Percentiles rank a stretch among this genome's conserved stretches.
These are phyloP conservation scores for Trogon melanurus DNA, from an alignment of 2,113 vertebrate genomes.

Conservation along the genomic window DNA sequence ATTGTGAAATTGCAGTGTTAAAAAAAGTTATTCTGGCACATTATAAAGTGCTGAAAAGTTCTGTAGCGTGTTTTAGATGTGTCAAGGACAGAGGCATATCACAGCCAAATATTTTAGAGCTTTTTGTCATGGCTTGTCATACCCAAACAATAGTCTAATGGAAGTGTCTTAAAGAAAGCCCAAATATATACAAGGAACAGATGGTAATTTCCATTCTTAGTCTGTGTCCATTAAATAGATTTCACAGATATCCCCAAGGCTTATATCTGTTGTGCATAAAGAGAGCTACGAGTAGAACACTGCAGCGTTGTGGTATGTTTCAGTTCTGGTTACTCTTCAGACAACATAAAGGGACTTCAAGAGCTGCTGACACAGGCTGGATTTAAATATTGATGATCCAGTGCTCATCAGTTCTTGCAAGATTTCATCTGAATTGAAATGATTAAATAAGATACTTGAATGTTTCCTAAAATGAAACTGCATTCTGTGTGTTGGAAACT, in stretches of 20 bases:
- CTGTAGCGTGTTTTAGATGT: neutral
- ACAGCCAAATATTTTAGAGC: neutral
- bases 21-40: neutral
- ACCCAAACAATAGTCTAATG: neutral
- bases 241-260: neutral
- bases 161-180: neutral
- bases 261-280: neutral
- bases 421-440: neutral
- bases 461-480: neutral
- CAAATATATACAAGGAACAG: neutral
- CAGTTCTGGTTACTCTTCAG: neutral
- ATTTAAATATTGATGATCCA: neutral
- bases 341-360: neutral
- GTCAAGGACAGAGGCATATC: neutral
- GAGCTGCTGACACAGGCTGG: neutral
- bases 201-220: constrained; percentile 17
- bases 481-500: neutral
- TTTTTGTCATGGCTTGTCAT: neutral
- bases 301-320: fast-evolving
- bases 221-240: neutral
- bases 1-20: neutral
- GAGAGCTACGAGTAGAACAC: neutral
- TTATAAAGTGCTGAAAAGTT: neutral
- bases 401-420: neutral
- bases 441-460: neutral